A percentile compares a stretch with the other conserved stretches of the same genome.
These are phyloP conservation scores for Aegotheles bennettii DNA, from an alignment of 2,113 vertebrate species.

Conservation along the genomic window DNA sequence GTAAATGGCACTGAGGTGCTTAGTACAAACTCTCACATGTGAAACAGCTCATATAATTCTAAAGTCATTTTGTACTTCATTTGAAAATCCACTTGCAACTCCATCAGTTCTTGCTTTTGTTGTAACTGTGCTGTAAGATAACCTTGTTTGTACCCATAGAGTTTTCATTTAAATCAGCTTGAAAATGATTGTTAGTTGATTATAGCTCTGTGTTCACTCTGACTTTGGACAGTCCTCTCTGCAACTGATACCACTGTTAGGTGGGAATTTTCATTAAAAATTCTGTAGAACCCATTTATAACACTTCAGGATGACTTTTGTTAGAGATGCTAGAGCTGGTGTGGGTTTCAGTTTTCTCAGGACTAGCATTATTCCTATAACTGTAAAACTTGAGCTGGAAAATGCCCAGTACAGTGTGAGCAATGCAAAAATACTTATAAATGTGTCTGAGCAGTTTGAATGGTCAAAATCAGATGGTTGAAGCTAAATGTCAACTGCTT, in stretches of 20 bases:
- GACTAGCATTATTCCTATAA: not conserved
- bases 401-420: not conserved
- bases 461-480: not conserved
- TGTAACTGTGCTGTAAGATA: not conserved
- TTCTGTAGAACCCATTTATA: not conserved
- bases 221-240: not conserved
- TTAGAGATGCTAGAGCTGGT: not conserved
- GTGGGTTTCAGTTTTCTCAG: not conserved
- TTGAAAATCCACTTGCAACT: not conserved
- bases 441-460: not conserved
- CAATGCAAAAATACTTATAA: not conserved
- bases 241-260: rapidly evolving
- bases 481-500: not conserved
- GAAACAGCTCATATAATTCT: not conserved
- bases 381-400: not conserved
- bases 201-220: not conserved
- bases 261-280: not conserved
- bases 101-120: not conserved
- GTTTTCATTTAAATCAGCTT: not conserved
- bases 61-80: not conserved
- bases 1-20: not conserved
- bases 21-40: not conserved
- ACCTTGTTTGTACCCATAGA: not conserved
- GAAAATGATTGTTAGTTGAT: not conserved
- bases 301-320: not conserved